Base-by-base conservation (phyloP, 2,888 invertebrate species). In the Alloplasta piceator region DNA sequence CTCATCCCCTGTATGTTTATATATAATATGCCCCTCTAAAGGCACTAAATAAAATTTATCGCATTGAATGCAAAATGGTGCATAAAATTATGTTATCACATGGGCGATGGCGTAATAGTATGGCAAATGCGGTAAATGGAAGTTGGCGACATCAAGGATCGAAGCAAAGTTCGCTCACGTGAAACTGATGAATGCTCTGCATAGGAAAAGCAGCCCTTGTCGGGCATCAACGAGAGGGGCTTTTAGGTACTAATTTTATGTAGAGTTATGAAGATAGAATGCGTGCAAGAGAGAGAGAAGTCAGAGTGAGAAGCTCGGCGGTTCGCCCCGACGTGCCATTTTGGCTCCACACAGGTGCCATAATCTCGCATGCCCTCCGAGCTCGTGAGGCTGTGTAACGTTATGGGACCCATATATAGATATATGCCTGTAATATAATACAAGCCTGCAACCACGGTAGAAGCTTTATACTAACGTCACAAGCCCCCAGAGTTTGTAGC, bases 161-260 rank as follows among this genome's bases (percentile, higher is more conserved):
- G 66, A 43, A 52, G 77, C 14, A 64, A 74, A 77, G 63, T 48
- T 73, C 12, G 68, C 26, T 26, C 10, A 46, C 14, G 64, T 60
- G 81, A 78, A 74, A 74, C 64, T 74, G 61, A 50, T 56, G 50
- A 61, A 80, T 67, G 61, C 63, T 71, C 63, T 71, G 74, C n/a
- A 36, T 67, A 26, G 26, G 74, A 70, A 67, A 50, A 26, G 26
- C 26, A 26, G 67, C 71, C 66, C 74, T 66, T 39, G 67, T 67
- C 74, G 46, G 48, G 52, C 81, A 82, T 82, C 78, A 82, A 71
- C 81, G 81, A 75, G 78, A 82, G 63, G 89, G 88, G 91, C 91
- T 90, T 90, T 91, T 91, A 91, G 91, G 87, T 89, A 88, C 91
- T 91, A 91, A 91, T 91, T 91, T 91, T 91, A 91, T 91, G 91